Conservation (phyloP, 2,888 invertebrate genomes). For the Lasioglossum oenotherae region DNA sequence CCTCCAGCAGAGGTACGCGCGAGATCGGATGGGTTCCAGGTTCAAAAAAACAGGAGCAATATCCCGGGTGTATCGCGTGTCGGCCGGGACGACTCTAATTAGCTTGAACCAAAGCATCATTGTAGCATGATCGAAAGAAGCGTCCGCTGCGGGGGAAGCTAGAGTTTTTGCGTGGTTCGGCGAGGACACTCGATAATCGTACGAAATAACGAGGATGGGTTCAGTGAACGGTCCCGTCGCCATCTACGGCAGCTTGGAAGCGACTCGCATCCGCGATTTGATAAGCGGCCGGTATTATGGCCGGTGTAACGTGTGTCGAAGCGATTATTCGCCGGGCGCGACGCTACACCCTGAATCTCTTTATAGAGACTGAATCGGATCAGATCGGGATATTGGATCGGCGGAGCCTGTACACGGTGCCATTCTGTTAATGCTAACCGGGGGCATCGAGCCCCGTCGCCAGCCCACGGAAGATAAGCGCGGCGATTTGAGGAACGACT, state of each 20-base stretch:
- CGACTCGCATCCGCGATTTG: slow-evolving; percentile 30
- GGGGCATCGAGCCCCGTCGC: neutral
- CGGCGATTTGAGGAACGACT: slow-evolving; percentile 25
- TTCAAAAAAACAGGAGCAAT: slow-evolving; percentile 7
- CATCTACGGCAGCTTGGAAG: slow-evolving; percentile 44
- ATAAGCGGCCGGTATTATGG: slow-evolving; percentile 53
- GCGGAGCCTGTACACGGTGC: slow-evolving; percentile 19
- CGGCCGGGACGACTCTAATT: slow-evolving; percentile 4
- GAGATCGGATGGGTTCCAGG: neutral
- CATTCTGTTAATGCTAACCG: slow-evolving; percentile 24
- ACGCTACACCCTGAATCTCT: slow-evolving; percentile 21
- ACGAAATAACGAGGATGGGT: slow-evolving; percentile 43
- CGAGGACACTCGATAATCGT: slow-evolving; percentile 33
- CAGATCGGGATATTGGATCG: slow-evolving; percentile 38
- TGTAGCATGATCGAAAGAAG: neutral
- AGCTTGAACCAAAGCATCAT: neutral
- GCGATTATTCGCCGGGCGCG: slow-evolving; percentile 17
- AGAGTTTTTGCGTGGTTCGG: neutral
- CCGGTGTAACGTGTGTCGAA: slow-evolving; percentile 24
- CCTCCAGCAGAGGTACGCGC: neutral
- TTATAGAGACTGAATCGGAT: slow-evolving; percentile 30
- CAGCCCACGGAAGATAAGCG: slow-evolving; percentile 37
- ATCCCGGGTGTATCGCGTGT: slow-evolving; percentile 6
- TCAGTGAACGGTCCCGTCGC: slow-evolving; percentile 37
- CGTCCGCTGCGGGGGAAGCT: neutral